Conservation (phyloP, 2,797 vertebrate genomes). For the Pipistrellus kuhlii region DNA sequence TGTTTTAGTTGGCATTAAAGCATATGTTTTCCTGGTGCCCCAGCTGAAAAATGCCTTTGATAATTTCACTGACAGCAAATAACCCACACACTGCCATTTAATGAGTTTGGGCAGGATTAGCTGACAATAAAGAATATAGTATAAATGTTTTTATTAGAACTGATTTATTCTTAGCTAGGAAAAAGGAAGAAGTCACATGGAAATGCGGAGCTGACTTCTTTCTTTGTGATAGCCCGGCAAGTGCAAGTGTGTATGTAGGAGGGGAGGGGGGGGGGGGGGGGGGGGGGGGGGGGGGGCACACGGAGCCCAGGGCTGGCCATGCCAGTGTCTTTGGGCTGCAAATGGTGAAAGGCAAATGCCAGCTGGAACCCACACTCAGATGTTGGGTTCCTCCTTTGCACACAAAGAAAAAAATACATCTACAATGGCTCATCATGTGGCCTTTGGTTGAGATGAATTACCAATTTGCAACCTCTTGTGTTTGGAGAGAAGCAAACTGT, state of each 20-base stretch:
- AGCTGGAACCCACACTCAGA: conserved; percentile 79
- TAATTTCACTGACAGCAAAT: conserved; percentile 89
- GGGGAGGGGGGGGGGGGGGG: no score
- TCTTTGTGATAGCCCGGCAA: not conserved
- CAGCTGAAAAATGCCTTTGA: conserved; percentile 89
- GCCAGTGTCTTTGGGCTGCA: conserved; percentile 52
- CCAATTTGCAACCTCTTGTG: conserved; percentile 85
- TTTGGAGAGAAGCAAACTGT: conserved; percentile 79
- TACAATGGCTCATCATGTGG: conserved; percentile 85
- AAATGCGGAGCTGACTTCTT: conserved; percentile 72
- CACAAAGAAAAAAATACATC: conserved; percentile 82
- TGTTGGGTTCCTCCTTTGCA: conserved; percentile 77
- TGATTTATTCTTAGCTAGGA: conserved; percentile 80
- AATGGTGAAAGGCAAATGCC: conserved; percentile 72
- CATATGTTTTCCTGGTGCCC: conserved; percentile 87
- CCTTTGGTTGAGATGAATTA: conserved; percentile 86
- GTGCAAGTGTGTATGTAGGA: not conserved
- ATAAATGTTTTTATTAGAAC: conserved; percentile 87
- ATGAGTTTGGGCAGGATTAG: conserved; percentile 89
- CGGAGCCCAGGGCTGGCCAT: not conserved
- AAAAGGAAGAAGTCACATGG: conserved; percentile 48
- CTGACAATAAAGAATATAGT: conserved; percentile 88
- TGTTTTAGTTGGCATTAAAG: conserved; percentile 89
- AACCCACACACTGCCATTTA: conserved; percentile 89
- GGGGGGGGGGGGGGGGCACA: not conserved